Conservation (phyloP, 2,888 invertebrate genomes). For the Tubulanus polymorphus region DNA sequence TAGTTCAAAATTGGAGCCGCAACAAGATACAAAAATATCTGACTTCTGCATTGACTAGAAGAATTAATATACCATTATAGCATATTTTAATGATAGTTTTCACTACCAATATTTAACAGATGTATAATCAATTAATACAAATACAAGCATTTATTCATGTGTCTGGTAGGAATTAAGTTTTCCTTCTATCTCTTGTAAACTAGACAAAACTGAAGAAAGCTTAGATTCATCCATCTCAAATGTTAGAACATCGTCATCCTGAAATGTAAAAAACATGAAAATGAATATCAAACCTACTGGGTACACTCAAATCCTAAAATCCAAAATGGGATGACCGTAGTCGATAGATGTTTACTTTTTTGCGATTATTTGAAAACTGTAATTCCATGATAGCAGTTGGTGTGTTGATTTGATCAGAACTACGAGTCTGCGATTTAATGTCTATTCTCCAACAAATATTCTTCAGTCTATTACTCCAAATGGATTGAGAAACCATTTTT, state of each 20-base stretch:
- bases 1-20: no score
- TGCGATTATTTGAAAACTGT: conserved; percentile 60
- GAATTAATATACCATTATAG: no score
- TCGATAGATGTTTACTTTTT: neutral
- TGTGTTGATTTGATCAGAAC: conserved; percentile 68
- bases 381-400: conserved; percentile 61
- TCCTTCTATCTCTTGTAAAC: conserved; percentile 38
- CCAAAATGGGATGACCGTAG: no score
- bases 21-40: no score
- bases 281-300: no score
- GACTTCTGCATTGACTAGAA: no score
- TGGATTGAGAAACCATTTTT: conserved; percentile 34
- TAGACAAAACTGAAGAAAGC: conserved; percentile 29
- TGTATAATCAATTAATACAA: no score
- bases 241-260: neutral
- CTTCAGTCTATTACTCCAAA: conserved; percentile 43
- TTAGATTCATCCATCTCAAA: conserved; percentile 38
- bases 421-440: conserved; percentile 67
- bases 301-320: no score
- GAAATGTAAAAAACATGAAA: neutral
- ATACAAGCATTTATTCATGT: no score
- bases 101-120: no score
- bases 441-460: conserved; percentile 47
- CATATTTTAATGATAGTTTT: no score
- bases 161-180: conserved; percentile 32